Evolutionary conservation across 2,797 vertebrate genomes (phyloP), one percentile per base, ranked within the genome.

Genomic region (Sebastes hubbsi): DNA sequence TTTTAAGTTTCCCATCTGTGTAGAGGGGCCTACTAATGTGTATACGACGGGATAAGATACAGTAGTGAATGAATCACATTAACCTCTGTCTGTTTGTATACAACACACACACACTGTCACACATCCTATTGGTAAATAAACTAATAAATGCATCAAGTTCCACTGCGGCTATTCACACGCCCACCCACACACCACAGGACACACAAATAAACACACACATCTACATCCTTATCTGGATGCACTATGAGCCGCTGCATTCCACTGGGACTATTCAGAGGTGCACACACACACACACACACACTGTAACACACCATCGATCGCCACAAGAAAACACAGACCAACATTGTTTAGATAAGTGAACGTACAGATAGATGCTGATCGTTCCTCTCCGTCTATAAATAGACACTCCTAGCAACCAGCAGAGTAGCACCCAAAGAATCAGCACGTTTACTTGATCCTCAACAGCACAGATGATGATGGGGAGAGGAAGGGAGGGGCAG

Each of bases 331-430:
- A 82, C 63, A 68, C 61, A 84, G 84, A 69, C 58, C 32, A 22
- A 81, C 77, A 54, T 68, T 89, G 89, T 92, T 93, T 89, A 87
- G 85, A 89, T 89, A 89, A 90, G 84, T 52, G 74, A 83, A 89
- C 27, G 6, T 88, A 89, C 77, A 81, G 81, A 88, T 71, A 83
- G 80, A 89, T 82, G 76, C 78, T 81, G 84, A 89, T 85, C 80
- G 32, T 91, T 89, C 75, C 78, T 83, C 65, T 62, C 58, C 49
- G 20, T 78, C 89, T 93, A 93, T 88, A 91, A 94, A 93, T 92
- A 92, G 87, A 80, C 52, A 69, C 78, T 90, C 90, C 81, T 87
- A 82, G 89, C 85, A 90, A 90, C 85, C 52, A 49, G 83, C 81
- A 74, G 82, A 87, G 79, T 49, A 79, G 88, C 79, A 91, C 87